Evolutionary conservation across 1,140 invertebrate species (phyloP), one percentile per base, ranked within the genome.

Genomic region (Calephelis nemesis): DNA sequence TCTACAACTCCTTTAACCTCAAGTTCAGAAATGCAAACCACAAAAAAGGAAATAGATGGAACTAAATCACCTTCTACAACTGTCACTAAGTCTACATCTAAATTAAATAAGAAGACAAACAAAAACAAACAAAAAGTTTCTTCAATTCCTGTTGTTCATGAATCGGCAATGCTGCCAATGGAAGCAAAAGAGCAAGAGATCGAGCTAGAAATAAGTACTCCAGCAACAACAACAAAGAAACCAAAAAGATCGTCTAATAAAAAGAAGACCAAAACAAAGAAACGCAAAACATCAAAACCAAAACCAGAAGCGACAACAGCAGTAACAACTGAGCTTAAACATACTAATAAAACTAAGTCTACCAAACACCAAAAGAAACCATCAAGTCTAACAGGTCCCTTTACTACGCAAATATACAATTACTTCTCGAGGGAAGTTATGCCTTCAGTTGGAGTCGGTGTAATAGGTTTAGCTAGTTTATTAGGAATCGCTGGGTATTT

Each of bases 351-450:
- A 69, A 93, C 87, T 0, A 91, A 87, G 71, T 78, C 78, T 48
- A 74, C 69, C 64, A 90, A 71, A 75, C 70, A 66, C 67, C 76
- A n/a, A 89, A 91, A 47, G 87, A 88, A 94, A 52, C 67, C 58
- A 30, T 45, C 94, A 0, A 94, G 93, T 79, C 62, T 92, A 5
- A 83, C 91, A 11, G 91, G 90, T 19, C 94, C 94, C 7, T 93
- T 96, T 2, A 93, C 94, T 30, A 95, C 95, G 0, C 94, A 96
- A 83, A 94, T 96, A 45, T 96, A 96, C 74, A 96, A 96, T 78
- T 96, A 96, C 75, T 83, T 96, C 19, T 95, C 95, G 8, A 92
- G 95, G 76, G 96, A 96, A 92, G 95, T 96, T 0, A 96, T 96
- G 94, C 95, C 95, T 0, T 95, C 94, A 67, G 95, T 96, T 13